Conservation (phyloP, 2,888 invertebrate species). For the Iphiclides podalirius region DNA sequence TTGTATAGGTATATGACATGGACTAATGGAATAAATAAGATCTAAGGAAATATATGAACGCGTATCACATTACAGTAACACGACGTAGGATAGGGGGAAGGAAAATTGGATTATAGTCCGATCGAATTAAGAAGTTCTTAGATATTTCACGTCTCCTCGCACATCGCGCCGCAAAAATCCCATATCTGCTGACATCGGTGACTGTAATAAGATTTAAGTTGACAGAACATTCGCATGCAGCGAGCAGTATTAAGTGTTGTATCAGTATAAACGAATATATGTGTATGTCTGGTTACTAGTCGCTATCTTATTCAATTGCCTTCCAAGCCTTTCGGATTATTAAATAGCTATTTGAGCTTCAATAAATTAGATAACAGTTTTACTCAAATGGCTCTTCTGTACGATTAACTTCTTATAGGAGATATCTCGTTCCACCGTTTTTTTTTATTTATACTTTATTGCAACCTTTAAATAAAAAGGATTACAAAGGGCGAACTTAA, state of each 20-base stretch:
- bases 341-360: too few species aligned
- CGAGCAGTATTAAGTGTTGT: conserved; percentile 13
- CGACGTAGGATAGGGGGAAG: conserved; percentile 32
- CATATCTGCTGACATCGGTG: conserved; percentile 40
- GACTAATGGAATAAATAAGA: too few species aligned
- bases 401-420: too few species aligned
- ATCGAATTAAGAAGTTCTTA: conserved; percentile 67
- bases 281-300: neutral
- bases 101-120: conserved; percentile 64
- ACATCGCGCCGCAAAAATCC: conserved; percentile 41
- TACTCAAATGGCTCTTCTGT: too few species aligned
- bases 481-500: too few species aligned
- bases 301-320: neutral
- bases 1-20: too few species aligned
- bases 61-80: neutral
- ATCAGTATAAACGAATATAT: neutral
- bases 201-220: conserved; percentile 31
- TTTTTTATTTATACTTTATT: too few species aligned
- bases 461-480: too few species aligned
- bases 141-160: conserved; percentile 56
- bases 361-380: too few species aligned
- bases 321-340: neutral
- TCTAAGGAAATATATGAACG: neutral
- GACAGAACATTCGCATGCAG: conserved; percentile 13
- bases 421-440: too few species aligned